Percentiles rank a stretch among this genome's conserved stretches.
Conservation (phyloP, 2,113 vertebrate genomes). For the Origma solitaria region DNA sequence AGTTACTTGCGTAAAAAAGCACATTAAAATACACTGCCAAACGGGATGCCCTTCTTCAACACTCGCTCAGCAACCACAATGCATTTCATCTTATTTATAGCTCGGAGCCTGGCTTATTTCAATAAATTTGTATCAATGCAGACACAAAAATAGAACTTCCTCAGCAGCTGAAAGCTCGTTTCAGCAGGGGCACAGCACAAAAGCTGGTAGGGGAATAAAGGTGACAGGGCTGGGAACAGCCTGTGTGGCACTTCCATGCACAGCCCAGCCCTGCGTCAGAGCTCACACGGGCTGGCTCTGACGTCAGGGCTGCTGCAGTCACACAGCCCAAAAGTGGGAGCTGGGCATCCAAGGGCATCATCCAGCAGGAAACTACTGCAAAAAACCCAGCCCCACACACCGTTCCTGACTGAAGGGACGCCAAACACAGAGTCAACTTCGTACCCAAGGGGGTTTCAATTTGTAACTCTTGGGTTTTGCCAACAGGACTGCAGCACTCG, state of each 20-base stretch:
- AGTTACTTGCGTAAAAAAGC: background rate
- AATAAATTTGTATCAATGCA: background rate
- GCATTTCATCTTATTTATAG: slow-evolving; percentile 10
- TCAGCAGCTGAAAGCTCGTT: background rate
- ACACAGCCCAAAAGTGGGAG: rapidly evolving
- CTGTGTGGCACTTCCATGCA: background rate
- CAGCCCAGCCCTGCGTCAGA: background rate
- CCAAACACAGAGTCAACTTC: rapidly evolving
- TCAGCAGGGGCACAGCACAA: background rate
- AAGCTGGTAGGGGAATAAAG: background rate
- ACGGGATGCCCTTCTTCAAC: background rate
- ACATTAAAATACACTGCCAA: background rate
- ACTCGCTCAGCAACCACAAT: background rate
- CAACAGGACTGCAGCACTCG: background rate
- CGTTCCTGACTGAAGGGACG: background rate
- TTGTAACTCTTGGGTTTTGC: background rate
- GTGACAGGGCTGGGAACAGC: background rate
- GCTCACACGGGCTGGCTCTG: background rate
- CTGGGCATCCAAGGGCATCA: background rate
- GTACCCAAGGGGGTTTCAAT: rapidly evolving
- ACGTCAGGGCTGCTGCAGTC: background rate
- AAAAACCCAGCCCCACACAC: background rate
- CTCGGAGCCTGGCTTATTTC: background rate
- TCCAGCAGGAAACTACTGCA: rapidly evolving
- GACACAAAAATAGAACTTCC: background rate